These are phyloP conservation scores for Tetrao urogallus DNA, from an alignment of 2,113 vertebrate genomes.

Conservation along the genomic window DNA sequence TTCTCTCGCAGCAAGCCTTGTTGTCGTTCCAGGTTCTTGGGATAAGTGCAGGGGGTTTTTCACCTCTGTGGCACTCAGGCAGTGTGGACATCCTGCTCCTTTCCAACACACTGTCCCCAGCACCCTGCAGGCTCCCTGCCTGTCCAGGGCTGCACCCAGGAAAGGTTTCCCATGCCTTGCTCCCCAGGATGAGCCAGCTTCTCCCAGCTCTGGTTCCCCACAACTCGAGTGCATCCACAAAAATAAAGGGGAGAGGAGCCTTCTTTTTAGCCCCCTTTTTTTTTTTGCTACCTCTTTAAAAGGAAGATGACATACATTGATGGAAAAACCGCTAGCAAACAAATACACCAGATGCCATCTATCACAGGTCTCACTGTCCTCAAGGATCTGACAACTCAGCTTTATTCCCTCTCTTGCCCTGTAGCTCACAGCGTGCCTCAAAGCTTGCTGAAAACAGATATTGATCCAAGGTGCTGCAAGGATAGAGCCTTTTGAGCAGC, in stretches of 20 bases:
- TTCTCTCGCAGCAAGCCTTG: neutral
- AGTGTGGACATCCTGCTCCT: neutral
- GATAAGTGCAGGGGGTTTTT: neutral
- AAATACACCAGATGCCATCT: conserved; percentile 22
- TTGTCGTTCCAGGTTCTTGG: neutral
- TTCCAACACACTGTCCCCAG: accelerated
- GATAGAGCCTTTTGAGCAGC: conserved; percentile 20
- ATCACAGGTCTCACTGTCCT: conserved; percentile 45
- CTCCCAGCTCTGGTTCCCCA: neutral
- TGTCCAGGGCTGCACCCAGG: accelerated
- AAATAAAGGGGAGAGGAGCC: neutral
- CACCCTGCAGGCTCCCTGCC: accelerated
- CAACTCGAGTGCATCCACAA: accelerated
- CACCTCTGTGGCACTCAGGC: neutral
- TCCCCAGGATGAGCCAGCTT: neutral
- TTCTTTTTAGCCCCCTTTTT: neutral
- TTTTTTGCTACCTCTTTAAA: neutral
- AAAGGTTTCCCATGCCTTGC: accelerated
- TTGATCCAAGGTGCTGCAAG: neutral
- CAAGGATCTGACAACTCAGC: conserved; percentile 59
- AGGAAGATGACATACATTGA: neutral
- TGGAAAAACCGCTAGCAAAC: conserved; percentile 46
- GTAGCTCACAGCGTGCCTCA: conserved; percentile 22
- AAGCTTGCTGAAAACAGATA: conserved; percentile 62
- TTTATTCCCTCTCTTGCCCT: conserved; percentile 38